These are phyloP conservation scores for Chloroclysta siterata DNA, from an alignment of 2,888 invertebrate genomes.

Conservation along the genomic window DNA sequence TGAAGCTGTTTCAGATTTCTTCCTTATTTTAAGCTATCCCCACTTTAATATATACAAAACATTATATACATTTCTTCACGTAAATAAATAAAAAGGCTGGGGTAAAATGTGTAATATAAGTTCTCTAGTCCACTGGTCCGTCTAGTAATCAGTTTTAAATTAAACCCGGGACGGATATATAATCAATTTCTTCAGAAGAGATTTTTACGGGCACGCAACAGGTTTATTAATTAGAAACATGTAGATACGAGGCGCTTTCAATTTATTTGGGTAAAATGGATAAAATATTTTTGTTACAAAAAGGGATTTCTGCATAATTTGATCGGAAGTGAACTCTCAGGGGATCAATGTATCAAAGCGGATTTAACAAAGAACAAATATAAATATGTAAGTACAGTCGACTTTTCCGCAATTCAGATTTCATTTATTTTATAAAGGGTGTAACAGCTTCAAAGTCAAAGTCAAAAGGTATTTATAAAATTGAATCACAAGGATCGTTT, in stretches of 20 bases:
- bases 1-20: too few species aligned
- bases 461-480: too few species aligned
- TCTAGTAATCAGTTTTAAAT: conserved; percentile 4
- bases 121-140: too few species aligned
- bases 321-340: conserved; percentile 23
- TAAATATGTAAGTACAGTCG: not conserved
- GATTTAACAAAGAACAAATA: conserved; percentile 12
- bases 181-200: conserved; percentile 15
- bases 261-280: conserved; percentile 29
- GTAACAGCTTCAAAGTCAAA: too few species aligned
- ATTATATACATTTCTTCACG: too few species aligned
- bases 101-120: too few species aligned
- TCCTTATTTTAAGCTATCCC: too few species aligned
- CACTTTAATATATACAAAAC: too few species aligned
- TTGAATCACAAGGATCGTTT: too few species aligned
- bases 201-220: conserved; percentile 7
- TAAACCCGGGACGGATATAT: not conserved
- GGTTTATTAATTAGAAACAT: conserved; percentile 22
- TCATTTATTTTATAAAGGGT: not conserved
- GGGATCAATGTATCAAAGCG: conserved; percentile 31
- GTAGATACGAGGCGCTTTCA: conserved; percentile 22
- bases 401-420: not conserved
- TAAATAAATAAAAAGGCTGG: too few species aligned
- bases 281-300: conserved; percentile 29
- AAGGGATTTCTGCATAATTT: conserved; percentile 31